These are phyloP conservation scores for Spodoptera litura DNA, from an alignment of 1,140 invertebrate genomes.

Conservation along the genomic window DNA sequence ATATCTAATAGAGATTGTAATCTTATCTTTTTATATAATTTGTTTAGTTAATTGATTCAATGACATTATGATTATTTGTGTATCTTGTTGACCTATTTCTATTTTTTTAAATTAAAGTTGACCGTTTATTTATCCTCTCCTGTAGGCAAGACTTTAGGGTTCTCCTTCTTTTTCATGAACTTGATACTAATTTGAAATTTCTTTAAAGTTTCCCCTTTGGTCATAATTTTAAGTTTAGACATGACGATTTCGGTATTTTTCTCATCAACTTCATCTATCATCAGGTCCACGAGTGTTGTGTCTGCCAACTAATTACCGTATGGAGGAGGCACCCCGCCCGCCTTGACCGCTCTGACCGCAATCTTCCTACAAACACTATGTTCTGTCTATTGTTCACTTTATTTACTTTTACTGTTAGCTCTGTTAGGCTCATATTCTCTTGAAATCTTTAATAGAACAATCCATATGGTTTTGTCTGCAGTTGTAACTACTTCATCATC, in stretches of 20 bases:
- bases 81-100: too few relatives aligned
- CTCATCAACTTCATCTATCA: conserved; percentile 5
- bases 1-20: background rate
- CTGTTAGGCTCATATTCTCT: too few relatives aligned
- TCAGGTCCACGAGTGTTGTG: background rate
- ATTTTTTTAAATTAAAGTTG: background rate
- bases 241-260: background rate
- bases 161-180: too few relatives aligned
- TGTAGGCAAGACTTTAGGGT: too few relatives aligned
- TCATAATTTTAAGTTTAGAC: conserved; percentile 10
- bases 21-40: background rate
- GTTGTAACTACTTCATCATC: background rate
- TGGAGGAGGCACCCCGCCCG: conserved; percentile 4
- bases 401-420: too few relatives aligned
- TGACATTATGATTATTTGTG: too few relatives aligned
- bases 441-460: too few relatives aligned
- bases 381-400: background rate
- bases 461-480: too few relatives aligned
- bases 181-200: background rate
- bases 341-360: conserved; percentile 27
- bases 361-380: background rate
- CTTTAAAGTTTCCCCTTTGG: background rate
- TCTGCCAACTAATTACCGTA: conserved; percentile 26
- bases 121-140: too few relatives aligned
- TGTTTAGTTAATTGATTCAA: background rate